Evolutionary conservation across 2,113 vertebrate species (phyloP).

Genomic region (Pionites leucogaster): DNA sequence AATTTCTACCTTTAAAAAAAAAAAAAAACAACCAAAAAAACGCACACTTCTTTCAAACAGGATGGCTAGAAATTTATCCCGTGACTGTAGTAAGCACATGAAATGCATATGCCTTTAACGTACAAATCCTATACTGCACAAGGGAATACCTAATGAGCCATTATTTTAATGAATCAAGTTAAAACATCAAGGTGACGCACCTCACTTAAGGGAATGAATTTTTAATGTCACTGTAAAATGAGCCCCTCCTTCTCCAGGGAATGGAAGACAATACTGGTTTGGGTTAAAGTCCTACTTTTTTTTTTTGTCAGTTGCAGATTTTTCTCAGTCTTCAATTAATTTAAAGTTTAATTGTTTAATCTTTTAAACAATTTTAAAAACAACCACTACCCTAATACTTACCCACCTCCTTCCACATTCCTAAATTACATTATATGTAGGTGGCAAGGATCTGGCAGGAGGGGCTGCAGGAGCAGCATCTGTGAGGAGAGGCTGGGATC

Average conservation of each 20-base stretch:
- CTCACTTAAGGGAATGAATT: slow-evolving; percentile 52
- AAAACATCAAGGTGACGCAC: slow-evolving; percentile 48
- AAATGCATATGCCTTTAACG: slow-evolving; percentile 62
- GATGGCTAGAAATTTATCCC: slow-evolving; percentile 56
- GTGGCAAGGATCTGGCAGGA: too few species aligned
- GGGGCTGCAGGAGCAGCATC: background rate
- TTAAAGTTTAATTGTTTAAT: background rate
- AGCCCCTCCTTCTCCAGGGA: slow-evolving; percentile 7
- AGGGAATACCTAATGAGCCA: slow-evolving; percentile 48
- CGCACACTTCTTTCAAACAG: slow-evolving; percentile 16
- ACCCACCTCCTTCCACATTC: background rate
- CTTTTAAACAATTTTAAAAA: background rate
- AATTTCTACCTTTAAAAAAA: background rate
- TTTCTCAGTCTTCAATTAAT: background rate
- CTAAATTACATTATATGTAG: background rate
- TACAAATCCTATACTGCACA: slow-evolving; percentile 56
- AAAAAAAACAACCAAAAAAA: background rate
- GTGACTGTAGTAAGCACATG: slow-evolving; percentile 17
- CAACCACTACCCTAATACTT: background rate
- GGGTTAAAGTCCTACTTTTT: background rate
- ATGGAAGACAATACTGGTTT: background rate
- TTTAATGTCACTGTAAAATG: slow-evolving; percentile 33
- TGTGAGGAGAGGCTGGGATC: background rate
- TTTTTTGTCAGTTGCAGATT: background rate
- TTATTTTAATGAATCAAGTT: slow-evolving; percentile 57